These are phyloP conservation scores for Platalea minor DNA, from an alignment of 2,797 vertebrate genomes.

Conservation along the genomic window DNA sequence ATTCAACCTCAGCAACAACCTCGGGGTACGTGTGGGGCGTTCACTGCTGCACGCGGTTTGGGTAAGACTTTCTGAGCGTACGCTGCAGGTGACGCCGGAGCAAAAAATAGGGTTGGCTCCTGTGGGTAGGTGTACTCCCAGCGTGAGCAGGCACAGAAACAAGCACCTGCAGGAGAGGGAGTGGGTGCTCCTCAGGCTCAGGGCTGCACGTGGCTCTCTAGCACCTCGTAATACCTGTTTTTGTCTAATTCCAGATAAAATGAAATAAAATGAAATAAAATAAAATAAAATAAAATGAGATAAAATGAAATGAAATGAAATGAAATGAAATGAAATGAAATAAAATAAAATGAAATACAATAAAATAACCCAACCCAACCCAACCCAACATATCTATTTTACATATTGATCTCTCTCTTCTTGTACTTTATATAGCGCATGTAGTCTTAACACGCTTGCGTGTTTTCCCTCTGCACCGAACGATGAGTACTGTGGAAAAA, in stretches of 20 bases:
- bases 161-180: not conserved
- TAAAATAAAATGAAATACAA: too few species aligned
- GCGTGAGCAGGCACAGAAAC: rapidly evolving
- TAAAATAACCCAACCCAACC: too few species aligned
- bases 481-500: not conserved
- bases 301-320: too few species aligned
- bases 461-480: not conserved
- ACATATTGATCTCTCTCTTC: not conserved
- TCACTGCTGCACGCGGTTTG: not conserved
- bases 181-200: not conserved
- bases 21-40: too few species aligned
- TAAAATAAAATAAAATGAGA: too few species aligned
- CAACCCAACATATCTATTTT: not conserved
- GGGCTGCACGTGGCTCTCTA: not conserved
- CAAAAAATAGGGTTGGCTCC: not conserved
- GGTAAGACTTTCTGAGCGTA: too few species aligned
- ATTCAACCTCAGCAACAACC: not conserved
- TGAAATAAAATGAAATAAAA: not conserved
- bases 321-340: too few species aligned
- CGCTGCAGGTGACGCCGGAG: not conserved
- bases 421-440: rapidly evolving
- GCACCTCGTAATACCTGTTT: not conserved
- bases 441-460: rapidly evolving
- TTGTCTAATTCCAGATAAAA: not conserved
- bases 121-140: not conserved